Evolutionary conservation across 92 coral and sea anemone species (phyloP), one percentile per base, ranked within the genome.

Genomic region (Parazoanthus darwini): DNA sequence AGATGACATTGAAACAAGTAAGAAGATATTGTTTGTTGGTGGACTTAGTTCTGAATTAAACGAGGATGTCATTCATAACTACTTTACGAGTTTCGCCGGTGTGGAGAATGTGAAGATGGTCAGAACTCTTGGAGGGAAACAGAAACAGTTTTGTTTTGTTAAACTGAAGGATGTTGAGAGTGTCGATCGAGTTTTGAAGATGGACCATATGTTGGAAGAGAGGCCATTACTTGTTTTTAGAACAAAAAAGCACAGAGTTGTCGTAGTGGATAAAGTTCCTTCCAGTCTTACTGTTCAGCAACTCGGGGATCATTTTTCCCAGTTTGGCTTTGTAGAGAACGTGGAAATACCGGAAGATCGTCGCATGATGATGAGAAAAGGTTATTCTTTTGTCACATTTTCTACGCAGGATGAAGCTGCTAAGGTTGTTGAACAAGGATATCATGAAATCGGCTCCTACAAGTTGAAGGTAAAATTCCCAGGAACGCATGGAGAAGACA

Each of bases 331-430:
- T 25, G 88, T 88, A 4, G 91, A 88, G 44, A 78, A 77, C 3
- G 75, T 86, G 11, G 76, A 51, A 23, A 54, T 88, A 10, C 82
- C 70, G 48, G 79, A 88, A 82, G 91, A 72, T 36, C 88, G 66
- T 2, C 87, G 73, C 58, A 46, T 39, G 74, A 51, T 25, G 44
- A 72, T 54, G 51, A 84, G 79, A 11, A 88, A 80, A 42, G 88
- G 91, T 16, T 88, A 80, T 38, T 82, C 73, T 35, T 78, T 81
- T 50, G 23, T 88, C 23, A 79, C 87, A 7, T 88, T 71, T 73
- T 81, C 91, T 6, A 48, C 86, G 4, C 91, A 88, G 74, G 80
- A 83, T 51, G 88, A 88, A 77, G 91, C 91, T 20, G 59, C 86
- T 44, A 82, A 88, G 73, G 81, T 54, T 29, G 74, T 88, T 13